Conservation (phyloP, 1,140 invertebrate species). For the Drosophila grimshawi region DNA sequence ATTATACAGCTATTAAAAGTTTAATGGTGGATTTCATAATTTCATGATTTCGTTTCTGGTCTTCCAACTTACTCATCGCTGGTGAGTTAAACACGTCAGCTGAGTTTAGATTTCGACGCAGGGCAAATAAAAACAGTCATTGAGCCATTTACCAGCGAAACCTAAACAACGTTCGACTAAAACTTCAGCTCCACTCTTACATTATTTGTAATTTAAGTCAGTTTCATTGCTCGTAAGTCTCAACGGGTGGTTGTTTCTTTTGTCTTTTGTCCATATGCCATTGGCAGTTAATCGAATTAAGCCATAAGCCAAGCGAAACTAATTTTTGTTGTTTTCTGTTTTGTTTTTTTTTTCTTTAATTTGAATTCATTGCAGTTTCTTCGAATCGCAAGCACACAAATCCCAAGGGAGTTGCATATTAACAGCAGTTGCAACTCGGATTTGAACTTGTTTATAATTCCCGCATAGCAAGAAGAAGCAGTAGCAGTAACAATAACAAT, state of each 20-base stretch:
- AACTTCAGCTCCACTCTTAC: constrained; percentile 24
- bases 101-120: neutral
- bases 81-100: constrained; percentile 35
- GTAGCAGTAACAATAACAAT: constrained; percentile 26
- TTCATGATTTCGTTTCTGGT: constrained; percentile 25
- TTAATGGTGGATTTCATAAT: constrained; percentile 32
- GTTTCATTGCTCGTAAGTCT: constrained; percentile 11
- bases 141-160: constrained; percentile 30
- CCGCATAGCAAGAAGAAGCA: constrained; percentile 48
- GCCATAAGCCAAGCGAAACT: constrained; percentile 14
- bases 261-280: constrained; percentile 18
- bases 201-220: constrained; percentile 22
- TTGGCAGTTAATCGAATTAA: constrained; percentile 28
- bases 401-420: constrained; percentile 57
- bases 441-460: constrained; percentile 72
- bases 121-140: constrained; percentile 38
- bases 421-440: constrained; percentile 69
- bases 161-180: constrained; percentile 38
- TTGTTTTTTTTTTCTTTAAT: neutral
- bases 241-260: constrained; percentile 15
- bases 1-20: constrained; percentile 14
- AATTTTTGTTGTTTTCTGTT: constrained; percentile 11
- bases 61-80: constrained; percentile 39
- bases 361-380: constrained; percentile 59
- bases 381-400: constrained; percentile 58